Conservation (phyloP, 2,113 vertebrate genomes). For the Chamaetylas fuelleborni region DNA sequence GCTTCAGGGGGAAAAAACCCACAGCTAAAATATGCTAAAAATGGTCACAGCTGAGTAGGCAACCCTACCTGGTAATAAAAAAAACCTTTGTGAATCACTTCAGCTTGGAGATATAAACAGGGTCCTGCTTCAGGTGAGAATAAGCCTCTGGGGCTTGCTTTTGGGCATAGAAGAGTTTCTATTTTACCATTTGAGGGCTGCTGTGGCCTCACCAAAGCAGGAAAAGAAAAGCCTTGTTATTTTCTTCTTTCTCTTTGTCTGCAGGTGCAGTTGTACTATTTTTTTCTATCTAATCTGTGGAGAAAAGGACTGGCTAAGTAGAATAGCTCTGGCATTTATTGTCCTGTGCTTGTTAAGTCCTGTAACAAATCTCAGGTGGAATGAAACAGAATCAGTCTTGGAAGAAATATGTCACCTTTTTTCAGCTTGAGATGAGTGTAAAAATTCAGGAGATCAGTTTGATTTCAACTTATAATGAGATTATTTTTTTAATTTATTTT, state of each 20-base stretch:
- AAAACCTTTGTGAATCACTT: neutral
- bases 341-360: neutral
- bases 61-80: neutral
- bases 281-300: neutral
- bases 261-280: neutral
- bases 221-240: neutral
- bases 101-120: neutral
- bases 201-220: neutral
- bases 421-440: neutral
- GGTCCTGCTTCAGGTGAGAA: neutral
- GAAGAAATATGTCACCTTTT: neutral
- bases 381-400: neutral
- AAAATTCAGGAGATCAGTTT: neutral
- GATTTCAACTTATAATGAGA: neutral
- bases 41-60: neutral
- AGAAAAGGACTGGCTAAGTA: neutral
- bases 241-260: neutral
- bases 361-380: neutral
- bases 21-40: neutral
- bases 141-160: neutral
- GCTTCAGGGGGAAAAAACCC: fast-evolving
- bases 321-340: neutral
- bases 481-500: neutral
- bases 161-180: neutral
- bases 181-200: neutral